Evolutionary conservation across 2,888 invertebrate genomes (phyloP), one percentile per base, ranked within the genome.

Genomic region (Stenoptilia bipunctidactyla): DNA sequence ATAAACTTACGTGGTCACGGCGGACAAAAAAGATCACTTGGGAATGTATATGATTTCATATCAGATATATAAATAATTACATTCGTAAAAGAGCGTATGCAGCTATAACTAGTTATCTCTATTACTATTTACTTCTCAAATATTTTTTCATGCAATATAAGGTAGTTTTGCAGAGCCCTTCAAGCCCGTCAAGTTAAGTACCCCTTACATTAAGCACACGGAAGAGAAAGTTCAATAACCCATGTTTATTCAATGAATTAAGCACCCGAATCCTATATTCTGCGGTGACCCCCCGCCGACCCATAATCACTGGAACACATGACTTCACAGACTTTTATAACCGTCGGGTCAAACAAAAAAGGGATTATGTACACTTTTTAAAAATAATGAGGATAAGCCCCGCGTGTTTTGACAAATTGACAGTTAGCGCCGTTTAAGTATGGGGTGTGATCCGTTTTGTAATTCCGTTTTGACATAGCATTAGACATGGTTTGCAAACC

Each of bases 361-460:
- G 53, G 68, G 69, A 72, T 77, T 74, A 73, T 47, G 54, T 59
- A 68, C 65, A 63, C 65, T 62, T 58, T 63, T 61, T 55, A 54
- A 30, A 52, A 52, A 55, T 73, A 73, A 74, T 70, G 70, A 66
- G 58, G 56, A 56, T 74, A 74, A 77, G 70, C 76, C 63, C 53
- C 50, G 58, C 53, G 55, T 61, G 63, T 64, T 58, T 56, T 65
- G 65, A 67, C 69, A 66, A 66, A 68, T 66, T 66, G 62, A 50
- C 57, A 53, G 52, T 55, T 55, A 46, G 55, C 55, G 59, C 59
- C 61, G 61, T 45, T 53, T 48, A 52, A 41, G 47, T 47, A 46
- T 42, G 48, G 40, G 42, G 36, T 40, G 52, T 51, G 51, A 54
- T 58, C 52, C 56, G 60, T 58, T 54, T 53, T 51, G 55, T 56